These are phyloP conservation scores for Anhinga anhinga DNA, from an alignment of 2,113 vertebrate species.

Conservation along the genomic window DNA sequence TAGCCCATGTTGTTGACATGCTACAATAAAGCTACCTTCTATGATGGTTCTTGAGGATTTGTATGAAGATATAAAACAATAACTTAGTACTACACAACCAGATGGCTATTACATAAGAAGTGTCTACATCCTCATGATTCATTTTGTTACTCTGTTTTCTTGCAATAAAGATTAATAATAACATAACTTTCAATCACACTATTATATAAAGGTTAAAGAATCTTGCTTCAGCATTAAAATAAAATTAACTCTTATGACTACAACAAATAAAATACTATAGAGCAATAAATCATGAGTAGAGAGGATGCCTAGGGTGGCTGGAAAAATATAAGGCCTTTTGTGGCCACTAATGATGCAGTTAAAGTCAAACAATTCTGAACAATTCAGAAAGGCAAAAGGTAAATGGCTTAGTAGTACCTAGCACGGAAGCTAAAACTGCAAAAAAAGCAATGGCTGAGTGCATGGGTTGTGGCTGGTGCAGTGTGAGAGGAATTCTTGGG, in stretches of 20 bases:
- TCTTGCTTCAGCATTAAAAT: not conserved
- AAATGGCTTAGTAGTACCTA: not conserved
- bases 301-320: not conserved
- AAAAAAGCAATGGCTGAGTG: not conserved
- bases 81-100: constrained; percentile 39
- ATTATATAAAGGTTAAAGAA: constrained; percentile 36
- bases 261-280: not conserved
- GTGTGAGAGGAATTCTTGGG: not conserved
- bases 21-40: not conserved
- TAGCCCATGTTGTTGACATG: not conserved
- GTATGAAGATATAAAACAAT: constrained; percentile 17
- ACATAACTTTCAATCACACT: constrained; percentile 2
- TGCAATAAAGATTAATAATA: constrained; percentile 53
- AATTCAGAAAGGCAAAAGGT: not conserved
- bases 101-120: constrained; percentile 61
- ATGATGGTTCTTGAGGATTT: not conserved
- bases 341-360: not conserved
- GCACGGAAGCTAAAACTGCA: not conserved
- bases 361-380: not conserved
- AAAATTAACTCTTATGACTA: not conserved
- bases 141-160: constrained; percentile 35
- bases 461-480: not conserved
- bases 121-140: constrained; percentile 49
- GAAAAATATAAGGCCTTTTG: not conserved
- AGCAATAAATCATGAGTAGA: not conserved